Evolutionary conservation across 2,888 invertebrate genomes (phyloP).

Genomic region (Papilio elwesi): DNA sequence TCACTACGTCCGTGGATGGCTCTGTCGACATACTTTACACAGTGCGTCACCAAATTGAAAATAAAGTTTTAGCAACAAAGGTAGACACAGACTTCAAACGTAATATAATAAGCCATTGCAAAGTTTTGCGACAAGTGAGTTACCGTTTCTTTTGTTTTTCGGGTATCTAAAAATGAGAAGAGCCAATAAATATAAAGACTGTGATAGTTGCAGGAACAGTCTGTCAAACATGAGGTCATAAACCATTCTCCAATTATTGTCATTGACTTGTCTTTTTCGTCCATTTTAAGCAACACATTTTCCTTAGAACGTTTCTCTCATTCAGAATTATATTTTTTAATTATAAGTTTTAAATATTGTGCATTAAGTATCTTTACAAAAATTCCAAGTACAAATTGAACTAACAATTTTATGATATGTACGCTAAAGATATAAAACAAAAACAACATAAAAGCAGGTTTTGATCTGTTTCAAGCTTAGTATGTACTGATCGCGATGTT

Average conservation of each 20-base stretch:
- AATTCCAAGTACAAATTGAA: conserved; percentile 6
- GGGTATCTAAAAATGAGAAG: neutral
- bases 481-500: neutral
- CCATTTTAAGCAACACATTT: too few species aligned
- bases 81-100: conserved; percentile 6
- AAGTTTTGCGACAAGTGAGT: neutral
- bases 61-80: conserved; percentile 9
- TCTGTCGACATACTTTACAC: neutral
- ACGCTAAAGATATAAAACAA: neutral
- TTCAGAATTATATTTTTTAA: neutral
- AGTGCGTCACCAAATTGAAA: neutral
- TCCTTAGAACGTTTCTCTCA: too few species aligned
- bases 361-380: neutral
- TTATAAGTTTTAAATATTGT: neutral
- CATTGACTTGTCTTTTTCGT: too few species aligned
- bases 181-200: too few species aligned
- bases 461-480: neutral
- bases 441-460: neutral
- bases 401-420: neutral
- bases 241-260: too few species aligned
- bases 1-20: neutral
- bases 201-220: too few species aligned
- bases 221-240: too few species aligned
- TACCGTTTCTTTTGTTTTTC: neutral
- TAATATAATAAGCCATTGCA: conserved; percentile 2